Evolutionary conservation across 2,113 vertebrate species (phyloP), one percentile per base, ranked within the genome.

Genomic region (Lipophrys pholis): DNA sequence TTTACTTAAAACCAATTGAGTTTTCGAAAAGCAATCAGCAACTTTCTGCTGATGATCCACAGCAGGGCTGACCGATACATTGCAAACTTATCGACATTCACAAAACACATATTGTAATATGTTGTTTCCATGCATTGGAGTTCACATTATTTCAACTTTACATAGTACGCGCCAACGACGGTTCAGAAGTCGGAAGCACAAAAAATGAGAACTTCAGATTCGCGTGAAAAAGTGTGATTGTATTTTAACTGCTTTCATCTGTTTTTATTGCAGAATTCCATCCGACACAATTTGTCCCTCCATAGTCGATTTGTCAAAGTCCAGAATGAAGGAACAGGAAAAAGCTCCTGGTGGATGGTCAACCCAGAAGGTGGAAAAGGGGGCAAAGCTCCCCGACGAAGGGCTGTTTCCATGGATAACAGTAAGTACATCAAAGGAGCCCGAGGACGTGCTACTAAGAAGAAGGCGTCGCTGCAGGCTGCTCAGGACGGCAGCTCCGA

Each of bases 261-360:
- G 21, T 30, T 3, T 46, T 90, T 39, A 1, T 91, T 82, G 56
- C 95, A 99, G 98, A 99, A 99, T 80, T 99, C 98, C 0, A 99
- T 99, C 82, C 95, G 98, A 54, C 98, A 99, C 93, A 99, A 99
- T 85, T 90, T 99, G 85, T 99, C 98, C 0, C 95, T 99, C 68
- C 98, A 99, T 69, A 99, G 97, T 71, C 95, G 98, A 15, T 99
- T 99, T 42, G 95, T 98, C 87, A 94, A 97, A 57, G 97, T 99
- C 68, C 98, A 99, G 88, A 99, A 99, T 40, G 98, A 99, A 90
- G 98, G 98, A 17, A 97, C 98, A 0, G 97, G 98, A 62, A 99
- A 99, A 82, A 99, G 97, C 81, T 99, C 98, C 0, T 99, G 98
- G 98, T 99, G 98, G 98, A 97, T 98, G 95, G 96, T 99, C 91